phyloP scores from a whole-genome alignment of 2,113 vertebrate species.

The Serinus canaria region DNA sequence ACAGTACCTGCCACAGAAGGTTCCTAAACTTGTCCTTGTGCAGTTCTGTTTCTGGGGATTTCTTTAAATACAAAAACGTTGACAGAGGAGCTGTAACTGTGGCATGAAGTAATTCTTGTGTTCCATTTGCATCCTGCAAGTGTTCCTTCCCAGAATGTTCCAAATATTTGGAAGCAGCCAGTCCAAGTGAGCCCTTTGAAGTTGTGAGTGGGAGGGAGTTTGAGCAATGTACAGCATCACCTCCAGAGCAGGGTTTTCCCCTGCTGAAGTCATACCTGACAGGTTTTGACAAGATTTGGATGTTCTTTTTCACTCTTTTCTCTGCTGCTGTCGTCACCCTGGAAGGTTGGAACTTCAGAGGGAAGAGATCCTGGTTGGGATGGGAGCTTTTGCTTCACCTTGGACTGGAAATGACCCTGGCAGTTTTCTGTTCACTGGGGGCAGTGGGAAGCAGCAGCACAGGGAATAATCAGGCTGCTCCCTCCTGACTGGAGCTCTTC shows the following conservation, averaged over 20 bases:
- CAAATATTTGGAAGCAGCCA: neutral
- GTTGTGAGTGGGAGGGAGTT: neutral
- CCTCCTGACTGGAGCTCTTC: neutral
- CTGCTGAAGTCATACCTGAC: neutral
- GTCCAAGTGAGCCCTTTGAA: neutral
- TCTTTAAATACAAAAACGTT: neutral
- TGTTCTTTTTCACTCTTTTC: neutral
- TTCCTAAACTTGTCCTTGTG: neutral
- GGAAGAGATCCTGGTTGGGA: neutral
- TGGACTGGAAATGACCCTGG: neutral
- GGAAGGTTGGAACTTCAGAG: neutral
- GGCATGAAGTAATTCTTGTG: neutral
- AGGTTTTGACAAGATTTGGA: neutral
- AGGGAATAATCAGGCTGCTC: neutral
- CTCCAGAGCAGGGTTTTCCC: neutral
- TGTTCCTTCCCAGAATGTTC: neutral
- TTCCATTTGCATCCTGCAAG: rapidly evolving
- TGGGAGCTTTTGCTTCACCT: neutral
- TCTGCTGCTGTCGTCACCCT: neutral
- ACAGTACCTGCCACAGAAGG: neutral
- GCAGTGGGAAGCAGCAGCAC: neutral
- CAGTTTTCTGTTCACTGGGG: neutral
- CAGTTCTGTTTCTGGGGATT: neutral
- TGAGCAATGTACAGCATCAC: neutral
- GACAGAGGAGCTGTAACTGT: neutral